Conservation (phyloP, 2,797 vertebrate genomes). For the Mycteria americana region DNA sequence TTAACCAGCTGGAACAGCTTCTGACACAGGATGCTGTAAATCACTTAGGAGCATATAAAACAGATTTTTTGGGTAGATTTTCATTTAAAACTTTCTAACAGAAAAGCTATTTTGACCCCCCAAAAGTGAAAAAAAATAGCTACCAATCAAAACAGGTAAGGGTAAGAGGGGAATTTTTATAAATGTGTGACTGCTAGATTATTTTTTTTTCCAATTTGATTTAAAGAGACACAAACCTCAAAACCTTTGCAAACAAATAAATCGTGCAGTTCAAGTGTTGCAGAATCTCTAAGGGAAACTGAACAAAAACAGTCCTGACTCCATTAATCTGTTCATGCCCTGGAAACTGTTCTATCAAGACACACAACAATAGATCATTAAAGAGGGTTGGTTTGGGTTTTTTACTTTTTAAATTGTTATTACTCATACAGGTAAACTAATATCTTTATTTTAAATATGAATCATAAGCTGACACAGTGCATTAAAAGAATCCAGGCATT, state of each 20-base stretch:
- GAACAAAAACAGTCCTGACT: background rate
- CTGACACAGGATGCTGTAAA: background rate
- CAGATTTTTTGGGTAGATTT: background rate
- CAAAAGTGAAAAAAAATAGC: background rate
- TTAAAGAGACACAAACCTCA: background rate
- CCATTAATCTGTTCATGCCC: background rate
- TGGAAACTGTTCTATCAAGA: background rate
- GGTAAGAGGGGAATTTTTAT: background rate
- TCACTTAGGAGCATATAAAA: background rate
- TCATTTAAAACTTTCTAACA: background rate
- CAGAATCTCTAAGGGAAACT: background rate
- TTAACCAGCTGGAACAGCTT: background rate
- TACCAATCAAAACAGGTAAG: background rate
- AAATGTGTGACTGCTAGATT: background rate
- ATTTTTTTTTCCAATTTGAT: background rate
- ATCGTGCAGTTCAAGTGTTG: background rate
- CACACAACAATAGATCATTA: background rate
- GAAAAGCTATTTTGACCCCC: background rate
- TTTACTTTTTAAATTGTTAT: background rate
- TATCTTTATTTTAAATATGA: slow-evolving; percentile 9
- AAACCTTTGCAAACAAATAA: background rate
- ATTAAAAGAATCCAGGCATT: background rate
- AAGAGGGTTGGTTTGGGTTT: background rate
- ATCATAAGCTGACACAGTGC: background rate
- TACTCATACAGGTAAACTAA: slow-evolving; percentile 15